phyloP scores from a whole-genome alignment of 2,888 invertebrate species.

The Spisula subtruncata region DNA sequence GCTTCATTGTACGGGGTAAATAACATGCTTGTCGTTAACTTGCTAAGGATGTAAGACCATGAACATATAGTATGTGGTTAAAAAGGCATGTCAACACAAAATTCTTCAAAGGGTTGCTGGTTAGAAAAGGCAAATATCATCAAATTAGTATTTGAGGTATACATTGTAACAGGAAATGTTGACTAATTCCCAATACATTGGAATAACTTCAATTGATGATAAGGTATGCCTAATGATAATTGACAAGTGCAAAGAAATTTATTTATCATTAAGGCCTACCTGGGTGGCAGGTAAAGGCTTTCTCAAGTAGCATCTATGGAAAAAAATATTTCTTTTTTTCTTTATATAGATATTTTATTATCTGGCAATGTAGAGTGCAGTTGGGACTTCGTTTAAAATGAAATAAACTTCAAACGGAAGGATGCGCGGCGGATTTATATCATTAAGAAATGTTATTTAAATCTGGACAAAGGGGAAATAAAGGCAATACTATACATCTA shows the following conservation, averaged over 20 bases:
- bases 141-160: constrained; percentile 9
- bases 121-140: neutral
- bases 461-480: constrained; percentile 45
- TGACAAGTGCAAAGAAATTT: constrained; percentile 58
- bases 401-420: constrained; percentile 13
- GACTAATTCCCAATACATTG: neutral
- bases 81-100: constrained; percentile 13
- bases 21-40: constrained; percentile 1
- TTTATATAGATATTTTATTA: constrained; percentile 29
- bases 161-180: constrained; percentile 9
- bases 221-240: constrained; percentile 40
- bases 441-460: constrained; percentile 55
- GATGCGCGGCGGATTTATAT: constrained; percentile 36
- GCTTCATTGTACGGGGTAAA: neutral
- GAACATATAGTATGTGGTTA: constrained; percentile 17
- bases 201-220: constrained; percentile 25
- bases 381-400: neutral
- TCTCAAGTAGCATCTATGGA: constrained; percentile 34
- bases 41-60: neutral
- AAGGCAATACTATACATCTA: constrained; percentile 42
- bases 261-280: constrained; percentile 30
- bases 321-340: constrained; percentile 16
- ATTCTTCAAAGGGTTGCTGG: neutral
- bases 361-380: constrained; percentile 21
- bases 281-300: constrained; percentile 51